These are phyloP conservation scores for Panurus biarmicus DNA, from an alignment of 2,113 vertebrate species.

Conservation along the genomic window DNA sequence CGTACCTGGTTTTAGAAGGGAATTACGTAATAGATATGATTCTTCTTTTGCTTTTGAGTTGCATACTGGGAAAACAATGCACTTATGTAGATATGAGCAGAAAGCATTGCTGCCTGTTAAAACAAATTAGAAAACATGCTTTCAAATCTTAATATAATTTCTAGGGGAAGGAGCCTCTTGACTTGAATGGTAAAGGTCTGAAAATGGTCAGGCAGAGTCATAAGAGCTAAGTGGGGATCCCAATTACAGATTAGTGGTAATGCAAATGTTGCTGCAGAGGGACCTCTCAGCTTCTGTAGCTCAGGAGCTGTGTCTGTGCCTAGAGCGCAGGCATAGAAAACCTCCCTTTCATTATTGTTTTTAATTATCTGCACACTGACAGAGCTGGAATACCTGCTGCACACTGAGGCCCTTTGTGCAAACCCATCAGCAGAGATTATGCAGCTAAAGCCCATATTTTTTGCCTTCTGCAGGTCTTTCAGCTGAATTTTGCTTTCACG, in stretches of 20 bases:
- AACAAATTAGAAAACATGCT: slow-evolving; percentile 9
- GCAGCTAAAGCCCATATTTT: background rate
- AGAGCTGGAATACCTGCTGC: slow-evolving; percentile 20
- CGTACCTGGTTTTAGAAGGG: background rate
- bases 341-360: slow-evolving; percentile 26
- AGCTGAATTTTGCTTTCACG: background rate
- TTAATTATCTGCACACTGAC: slow-evolving; percentile 9
- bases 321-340: background rate
- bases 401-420: background rate
- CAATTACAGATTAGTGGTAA: slow-evolving; percentile 48
- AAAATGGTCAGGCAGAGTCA: slow-evolving; percentile 52
- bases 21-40: background rate
- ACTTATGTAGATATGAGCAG: background rate
- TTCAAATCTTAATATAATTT: slow-evolving; percentile 47
- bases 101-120: slow-evolving; percentile 7
- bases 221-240: slow-evolving; percentile 48
- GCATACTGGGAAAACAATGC: background rate
- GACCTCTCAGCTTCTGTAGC: slow-evolving; percentile 21
- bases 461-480: background rate
- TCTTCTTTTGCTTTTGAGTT: background rate
- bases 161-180: slow-evolving; percentile 34
- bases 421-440: background rate
- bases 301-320: background rate
- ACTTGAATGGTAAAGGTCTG: slow-evolving; percentile 46
- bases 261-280: slow-evolving; percentile 41